These are phyloP conservation scores for Acanthosepion lycidas DNA, from an alignment of 2,888 invertebrate species.

Conservation along the genomic window DNA sequence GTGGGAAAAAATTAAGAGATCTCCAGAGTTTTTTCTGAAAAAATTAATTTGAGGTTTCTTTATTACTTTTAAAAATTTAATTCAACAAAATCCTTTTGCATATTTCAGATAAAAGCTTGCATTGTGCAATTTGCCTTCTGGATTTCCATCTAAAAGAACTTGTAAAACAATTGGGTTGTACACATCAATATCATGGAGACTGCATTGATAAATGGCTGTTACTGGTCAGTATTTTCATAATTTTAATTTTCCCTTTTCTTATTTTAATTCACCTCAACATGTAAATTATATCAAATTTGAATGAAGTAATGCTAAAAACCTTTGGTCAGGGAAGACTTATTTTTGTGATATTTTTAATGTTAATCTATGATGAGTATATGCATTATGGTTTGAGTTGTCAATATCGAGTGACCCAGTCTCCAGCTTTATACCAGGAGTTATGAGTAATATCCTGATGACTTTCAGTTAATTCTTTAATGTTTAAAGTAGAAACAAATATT, in stretches of 20 bases:
- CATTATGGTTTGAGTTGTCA: too few relatives aligned
- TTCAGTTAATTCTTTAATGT: too few relatives aligned
- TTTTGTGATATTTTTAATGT: too few relatives aligned
- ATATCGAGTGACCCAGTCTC: too few relatives aligned
- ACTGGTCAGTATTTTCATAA: constrained; percentile 78
- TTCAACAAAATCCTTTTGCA: constrained; percentile 54
- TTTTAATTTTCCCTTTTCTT: background rate
- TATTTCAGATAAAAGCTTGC: constrained; percentile 80
- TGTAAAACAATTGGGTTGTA: constrained; percentile 86
- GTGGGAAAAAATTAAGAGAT: background rate
- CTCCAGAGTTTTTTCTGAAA: background rate
- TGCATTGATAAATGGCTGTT: constrained; percentile 97
- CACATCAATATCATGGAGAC: constrained; percentile 91
- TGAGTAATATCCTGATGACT: too few relatives aligned
- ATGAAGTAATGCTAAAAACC: too few relatives aligned
- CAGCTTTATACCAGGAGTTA: too few relatives aligned
- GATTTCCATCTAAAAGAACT: constrained; percentile 85
- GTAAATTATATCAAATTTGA: too few relatives aligned
- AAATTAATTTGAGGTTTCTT: background rate
- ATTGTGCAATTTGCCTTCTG: constrained; percentile 98
- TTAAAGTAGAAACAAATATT: too few relatives aligned
- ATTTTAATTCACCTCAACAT: too few relatives aligned
- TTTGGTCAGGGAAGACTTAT: too few relatives aligned
- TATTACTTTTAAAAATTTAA: background rate
- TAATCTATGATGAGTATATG: too few relatives aligned